A percentile compares a stretch with the other conserved stretches of the same genome.
Evolutionary conservation across 2,113 vertebrate genomes (phyloP).

Genomic region (Pituophis catenifer): DNA sequence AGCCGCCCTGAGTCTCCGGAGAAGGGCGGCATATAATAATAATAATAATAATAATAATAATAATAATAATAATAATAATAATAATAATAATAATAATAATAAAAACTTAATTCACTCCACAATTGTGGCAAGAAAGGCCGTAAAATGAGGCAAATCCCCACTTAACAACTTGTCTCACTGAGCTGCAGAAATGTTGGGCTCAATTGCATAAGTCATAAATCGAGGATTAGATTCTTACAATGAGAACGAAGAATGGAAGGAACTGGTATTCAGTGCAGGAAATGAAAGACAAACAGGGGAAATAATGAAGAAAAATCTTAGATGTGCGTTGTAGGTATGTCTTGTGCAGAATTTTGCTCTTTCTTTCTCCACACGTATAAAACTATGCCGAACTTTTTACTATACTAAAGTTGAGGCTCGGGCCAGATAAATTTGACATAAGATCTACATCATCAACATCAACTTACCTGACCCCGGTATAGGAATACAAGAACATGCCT

Average conservation of each 20-base stretch:
- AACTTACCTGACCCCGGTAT: neutral
- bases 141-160: too few relatives aligned
- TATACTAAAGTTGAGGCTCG: neutral
- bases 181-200: too few relatives aligned
- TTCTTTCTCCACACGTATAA: neutral
- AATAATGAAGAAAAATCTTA: neutral
- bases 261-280: neutral
- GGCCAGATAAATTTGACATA: neutral
- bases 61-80: too few relatives aligned
- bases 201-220: neutral
- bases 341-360: neutral
- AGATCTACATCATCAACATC: neutral
- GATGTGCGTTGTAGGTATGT: neutral
- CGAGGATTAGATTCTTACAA: neutral
- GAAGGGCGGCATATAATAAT: too few relatives aligned
- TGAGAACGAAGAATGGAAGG: neutral
- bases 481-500: neutral
- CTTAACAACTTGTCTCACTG: too few relatives aligned
- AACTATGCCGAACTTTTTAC: neutral
- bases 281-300: neutral
- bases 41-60: too few relatives aligned
- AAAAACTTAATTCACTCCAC: too few relatives aligned
- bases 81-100: too few relatives aligned
- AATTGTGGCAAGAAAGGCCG: too few relatives aligned
- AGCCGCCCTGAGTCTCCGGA: too few relatives aligned